phyloP scores from a whole-genome alignment of 2,113 vertebrate species.

The Rutilus rutilus region DNA sequence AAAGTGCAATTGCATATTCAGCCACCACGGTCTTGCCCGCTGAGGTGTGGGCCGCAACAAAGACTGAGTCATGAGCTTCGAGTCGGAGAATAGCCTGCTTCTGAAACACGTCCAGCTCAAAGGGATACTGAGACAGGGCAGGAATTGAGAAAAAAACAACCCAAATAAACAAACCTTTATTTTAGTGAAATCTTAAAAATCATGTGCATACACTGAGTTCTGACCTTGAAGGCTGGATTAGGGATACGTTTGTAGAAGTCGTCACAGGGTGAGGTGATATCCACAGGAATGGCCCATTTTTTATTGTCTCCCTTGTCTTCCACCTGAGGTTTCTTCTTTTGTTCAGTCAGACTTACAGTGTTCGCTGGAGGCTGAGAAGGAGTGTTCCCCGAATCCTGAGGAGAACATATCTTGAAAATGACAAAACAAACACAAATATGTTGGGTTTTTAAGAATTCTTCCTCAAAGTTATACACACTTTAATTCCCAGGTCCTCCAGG shows the following conservation, averaged over 20 bases:
- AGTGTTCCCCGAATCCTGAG: background rate
- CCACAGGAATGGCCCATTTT: constrained; percentile 88
- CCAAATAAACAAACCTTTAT: background rate
- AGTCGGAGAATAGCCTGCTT: constrained; percentile 89
- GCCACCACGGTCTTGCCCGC: constrained; percentile 93
- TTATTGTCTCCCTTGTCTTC: constrained; percentile 69
- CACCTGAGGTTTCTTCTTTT: constrained; percentile 52
- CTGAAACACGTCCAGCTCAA: constrained; percentile 90
- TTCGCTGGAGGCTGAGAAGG: constrained; percentile 41
- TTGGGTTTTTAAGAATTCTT: too few species aligned
- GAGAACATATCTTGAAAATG: background rate
- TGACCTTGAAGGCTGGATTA: constrained; percentile 86
- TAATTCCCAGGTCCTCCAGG: constrained; percentile 86
- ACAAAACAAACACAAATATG: background rate
- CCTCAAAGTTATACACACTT: constrained; percentile 66
- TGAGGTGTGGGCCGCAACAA: constrained; percentile 90
- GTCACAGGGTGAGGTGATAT: constrained; percentile 81
- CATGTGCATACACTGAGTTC: background rate
- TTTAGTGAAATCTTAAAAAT: background rate
- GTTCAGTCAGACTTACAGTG: constrained; percentile 51
- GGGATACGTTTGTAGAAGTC: constrained; percentile 91
- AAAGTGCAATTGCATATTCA: constrained; percentile 90
- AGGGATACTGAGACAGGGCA: constrained; percentile 80
- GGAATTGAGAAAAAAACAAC: background rate
- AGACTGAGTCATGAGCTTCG: constrained; percentile 86